Base-by-base conservation (phyloP, 2,888 invertebrate genomes). In the Pemphredon lugubris region DNA sequence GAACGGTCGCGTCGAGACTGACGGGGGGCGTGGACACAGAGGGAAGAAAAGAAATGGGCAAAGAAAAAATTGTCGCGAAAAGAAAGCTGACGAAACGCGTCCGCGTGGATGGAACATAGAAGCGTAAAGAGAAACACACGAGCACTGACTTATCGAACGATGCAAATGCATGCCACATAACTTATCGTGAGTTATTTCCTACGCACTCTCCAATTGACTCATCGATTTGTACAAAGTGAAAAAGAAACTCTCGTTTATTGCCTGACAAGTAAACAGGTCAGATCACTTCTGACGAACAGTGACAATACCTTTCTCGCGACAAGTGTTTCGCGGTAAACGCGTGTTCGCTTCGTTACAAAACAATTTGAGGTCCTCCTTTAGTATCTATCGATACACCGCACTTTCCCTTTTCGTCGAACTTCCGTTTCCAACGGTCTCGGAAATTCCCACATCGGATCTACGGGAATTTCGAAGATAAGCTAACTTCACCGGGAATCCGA, bases 171-270 rank as follows among this genome's bases (percentile, higher is more conserved):
- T 76, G 76, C 76, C 77, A 72, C 71, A 64, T 47, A 57, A 34
- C 54, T 26, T n/a, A n/a, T n/a, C n/a, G n/a, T n/a, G n/a, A n/a
- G n/a, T n/a, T n/a, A n/a, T n/a, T n/a, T n/a, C n/a, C n/a, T n/a
- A n/a, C n/a, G n/a, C n/a, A n/a, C n/a, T 45, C 11, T 26, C 26
- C 67, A 58, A 40, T 48, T 53, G 6, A 45, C 21, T n/a, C n/a
- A n/a, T n/a, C n/a, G n/a, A n/a, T n/a, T 55, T 13, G 30, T 34
- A 34, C 18, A 64, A 77, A 77, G 57, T 74, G 64, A 51, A 70
- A 70, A 53, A 70, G 64, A 71, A 77, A 44, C 45, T 51, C 60
- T 50, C 58, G 60, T 77, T 77, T 77, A 77, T 77, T 77, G 51
- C 53, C 64, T 60, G 47, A 40, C 39, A 50, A 60, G 57, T 71